Percentiles rank a stretch among this genome's conserved stretches.
phyloP scores from a whole-genome alignment of 2,888 invertebrate species.

The Platycnemis pennipes region DNA sequence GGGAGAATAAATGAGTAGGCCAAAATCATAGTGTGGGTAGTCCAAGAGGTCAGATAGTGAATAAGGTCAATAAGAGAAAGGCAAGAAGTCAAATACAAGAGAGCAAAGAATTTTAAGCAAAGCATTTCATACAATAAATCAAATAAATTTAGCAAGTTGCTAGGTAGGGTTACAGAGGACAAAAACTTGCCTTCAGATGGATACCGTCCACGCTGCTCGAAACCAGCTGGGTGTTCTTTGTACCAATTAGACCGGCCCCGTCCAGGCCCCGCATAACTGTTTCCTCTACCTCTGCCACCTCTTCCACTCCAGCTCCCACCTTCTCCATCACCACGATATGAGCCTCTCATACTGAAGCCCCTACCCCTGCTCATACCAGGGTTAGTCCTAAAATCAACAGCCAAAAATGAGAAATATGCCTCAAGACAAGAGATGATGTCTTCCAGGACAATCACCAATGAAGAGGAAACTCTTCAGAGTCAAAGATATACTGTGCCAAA shows the following conservation, averaged over 20 bases:
- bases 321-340: slow-evolving; percentile 70
- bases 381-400: slow-evolving; percentile 52
- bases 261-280: slow-evolving; percentile 69
- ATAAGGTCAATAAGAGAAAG: no score
- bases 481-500: background rate
- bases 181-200: slow-evolving; percentile 57
- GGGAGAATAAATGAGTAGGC: no score
- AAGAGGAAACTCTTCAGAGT: background rate
- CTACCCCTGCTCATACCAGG: slow-evolving; percentile 71
- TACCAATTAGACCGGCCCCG: slow-evolving; percentile 72
- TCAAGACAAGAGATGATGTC: background rate
- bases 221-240: slow-evolving; percentile 71
- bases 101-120: no score
- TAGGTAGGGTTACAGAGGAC: no score
- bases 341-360: slow-evolving; percentile 71
- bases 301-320: slow-evolving; percentile 69
- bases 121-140: no score
- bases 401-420: background rate
- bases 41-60: no score
- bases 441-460: background rate
- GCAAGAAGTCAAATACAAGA: no score
- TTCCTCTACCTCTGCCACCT: slow-evolving; percentile 69
- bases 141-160: no score
- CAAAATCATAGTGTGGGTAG: no score
- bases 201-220: slow-evolving; percentile 71